A percentile compares a stretch with the other conserved stretches of the same genome.
Evolutionary conservation across 1,140 invertebrate genomes (phyloP).

Genomic region (Leucophenga varia): DNA sequence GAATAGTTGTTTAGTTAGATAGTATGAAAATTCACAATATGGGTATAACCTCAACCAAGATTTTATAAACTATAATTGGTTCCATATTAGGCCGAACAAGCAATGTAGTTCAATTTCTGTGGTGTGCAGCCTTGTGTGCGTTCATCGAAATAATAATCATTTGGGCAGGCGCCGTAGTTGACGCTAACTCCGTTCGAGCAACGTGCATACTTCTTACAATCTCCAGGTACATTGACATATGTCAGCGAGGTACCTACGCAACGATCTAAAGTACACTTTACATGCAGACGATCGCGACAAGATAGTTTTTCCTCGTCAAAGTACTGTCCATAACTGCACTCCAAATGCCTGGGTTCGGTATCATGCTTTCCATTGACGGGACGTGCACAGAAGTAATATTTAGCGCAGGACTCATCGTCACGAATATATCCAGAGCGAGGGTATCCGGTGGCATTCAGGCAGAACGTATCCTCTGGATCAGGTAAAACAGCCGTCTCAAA

Average conservation of each 20-base stretch:
- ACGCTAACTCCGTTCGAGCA: constrained; percentile 28
- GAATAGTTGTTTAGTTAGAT: no score
- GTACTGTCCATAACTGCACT: constrained; percentile 32
- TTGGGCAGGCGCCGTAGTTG: constrained; percentile 31
- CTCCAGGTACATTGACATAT: constrained; percentile 41
- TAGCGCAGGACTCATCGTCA: constrained; percentile 37
- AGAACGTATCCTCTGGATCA: constrained; percentile 40
- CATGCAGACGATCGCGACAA: constrained; percentile 44
- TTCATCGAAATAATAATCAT: constrained; percentile 43
- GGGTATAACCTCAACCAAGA: no score
- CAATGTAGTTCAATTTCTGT: constrained; percentile 36
- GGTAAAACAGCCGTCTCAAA: constrained; percentile 31
- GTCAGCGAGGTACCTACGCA: constrained; percentile 31
- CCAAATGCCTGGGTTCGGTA: constrained; percentile 33
- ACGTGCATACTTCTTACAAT: constrained; percentile 36
- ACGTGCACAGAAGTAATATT: constrained; percentile 39
- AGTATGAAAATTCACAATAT: no score
- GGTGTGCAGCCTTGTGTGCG: constrained; percentile 43
- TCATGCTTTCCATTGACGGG: constrained; percentile 31
- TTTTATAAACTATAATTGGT: no score
- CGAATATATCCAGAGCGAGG: constrained; percentile 32
- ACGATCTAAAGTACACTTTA: constrained; percentile 37
- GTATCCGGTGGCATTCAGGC: constrained; percentile 14
- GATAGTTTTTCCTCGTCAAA: constrained; percentile 40
- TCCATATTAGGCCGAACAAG: constrained; percentile 24